Evolutionary conservation across 1,140 invertebrate genomes (phyloP), one percentile per base, ranked within the genome.

Genomic region (Bursaphelenchus mucronatus): DNA sequence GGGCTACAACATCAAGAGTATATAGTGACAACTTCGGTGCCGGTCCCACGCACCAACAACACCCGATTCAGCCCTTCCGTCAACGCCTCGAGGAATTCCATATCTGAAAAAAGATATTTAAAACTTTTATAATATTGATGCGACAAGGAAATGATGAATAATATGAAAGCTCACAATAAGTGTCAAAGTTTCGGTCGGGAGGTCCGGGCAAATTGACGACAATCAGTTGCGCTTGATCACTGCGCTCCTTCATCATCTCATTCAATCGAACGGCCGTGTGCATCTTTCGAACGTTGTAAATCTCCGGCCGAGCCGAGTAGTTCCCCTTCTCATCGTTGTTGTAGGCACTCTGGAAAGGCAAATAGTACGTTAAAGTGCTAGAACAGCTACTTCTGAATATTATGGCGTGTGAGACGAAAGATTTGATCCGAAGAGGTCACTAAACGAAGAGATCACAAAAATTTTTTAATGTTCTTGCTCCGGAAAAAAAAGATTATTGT

Each of bases 1-100:
- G 30, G 30, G 5, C 5, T 30, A 30, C 30, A 9, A 50, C 2
- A 44, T 75, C 84, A 98, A 86, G 94, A 97, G 85, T 96, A 97
- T 82, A 98, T 98, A 76, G 95, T 98, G 85, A 98, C 95, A 52
- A 98, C 95, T 86, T 98, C 95, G 80, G 92, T 88, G 46, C 95
- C 95, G 72, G 92, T 91, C 65, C 95, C 95, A 80, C 93, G 86
- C 63, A 98, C 94, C 90, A 99, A 92, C 75, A 99, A 85, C 70
- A 97, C 93, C 82, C 91, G 87, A 81, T 96, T 92, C 81, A 98
- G 85, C 30, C 94, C 92, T 85, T 97, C 94, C 19, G 94, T 97
- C 70, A 98, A 86, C 63, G 97, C 94, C 85, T 98, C 95, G 82
- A 98, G 86, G 85, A 97, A 98, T 86, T 97, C 94, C 94, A 98